Evolutionary conservation across 2,113 vertebrate genomes (phyloP).

Genomic region (Cariama cristata): DNA sequence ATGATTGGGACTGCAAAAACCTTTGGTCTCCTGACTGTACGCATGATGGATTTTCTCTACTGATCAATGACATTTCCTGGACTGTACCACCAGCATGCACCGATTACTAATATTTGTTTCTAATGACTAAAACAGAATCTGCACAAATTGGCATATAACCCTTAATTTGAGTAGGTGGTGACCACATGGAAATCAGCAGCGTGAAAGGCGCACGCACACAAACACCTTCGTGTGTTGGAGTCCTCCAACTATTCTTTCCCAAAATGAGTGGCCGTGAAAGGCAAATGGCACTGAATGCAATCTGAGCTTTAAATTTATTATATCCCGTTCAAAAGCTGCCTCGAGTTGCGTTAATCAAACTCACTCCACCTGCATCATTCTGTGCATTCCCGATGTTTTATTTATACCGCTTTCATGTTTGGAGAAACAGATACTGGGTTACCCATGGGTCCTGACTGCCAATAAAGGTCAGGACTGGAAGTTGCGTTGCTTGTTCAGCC

Average conservation of each 20-base stretch:
- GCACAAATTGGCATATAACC: background rate
- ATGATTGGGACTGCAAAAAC: background rate
- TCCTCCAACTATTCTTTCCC: background rate
- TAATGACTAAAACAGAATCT: background rate
- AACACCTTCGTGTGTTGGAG: fast-evolving
- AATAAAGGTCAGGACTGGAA: background rate
- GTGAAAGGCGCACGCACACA: background rate
- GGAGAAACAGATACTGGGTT: background rate
- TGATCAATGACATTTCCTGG: background rate
- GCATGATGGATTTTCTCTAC: background rate
- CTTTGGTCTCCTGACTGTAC: background rate
- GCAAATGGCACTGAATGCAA: fast-evolving
- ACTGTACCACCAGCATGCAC: background rate
- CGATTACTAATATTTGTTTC: background rate
- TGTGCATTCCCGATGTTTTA: background rate
- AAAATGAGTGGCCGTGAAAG: background rate
- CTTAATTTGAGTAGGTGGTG: background rate
- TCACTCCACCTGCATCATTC: background rate
- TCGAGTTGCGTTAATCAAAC: background rate
- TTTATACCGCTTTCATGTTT: background rate
- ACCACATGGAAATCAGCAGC: background rate
- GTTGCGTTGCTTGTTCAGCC: background rate
- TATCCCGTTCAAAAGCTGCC: background rate
- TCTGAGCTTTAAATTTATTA: background rate
- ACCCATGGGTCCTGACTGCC: background rate